A percentile compares a stretch with the other conserved stretches of the same genome.
Conservation (phyloP, 2,797 vertebrate genomes). For the Gobio occitaniae region DNA sequence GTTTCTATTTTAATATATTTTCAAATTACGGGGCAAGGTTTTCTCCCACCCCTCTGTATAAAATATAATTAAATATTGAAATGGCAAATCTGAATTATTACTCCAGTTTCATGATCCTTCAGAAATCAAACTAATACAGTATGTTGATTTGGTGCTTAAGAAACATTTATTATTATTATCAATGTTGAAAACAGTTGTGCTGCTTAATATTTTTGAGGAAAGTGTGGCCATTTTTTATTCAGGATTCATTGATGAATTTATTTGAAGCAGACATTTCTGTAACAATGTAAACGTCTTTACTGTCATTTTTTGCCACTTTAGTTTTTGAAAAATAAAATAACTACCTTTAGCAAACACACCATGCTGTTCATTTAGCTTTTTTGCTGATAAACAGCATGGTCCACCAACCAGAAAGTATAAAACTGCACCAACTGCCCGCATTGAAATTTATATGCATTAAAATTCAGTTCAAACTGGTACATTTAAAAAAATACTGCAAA, state of each 20-base stretch:
- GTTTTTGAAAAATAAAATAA: not conserved
- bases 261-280: not conserved
- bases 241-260: too few relatives aligned
- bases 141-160: too few relatives aligned
- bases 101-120: too few relatives aligned
- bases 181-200: too few relatives aligned
- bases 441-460: too few relatives aligned
- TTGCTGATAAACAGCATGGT: not conserved
- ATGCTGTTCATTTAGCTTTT: not conserved
- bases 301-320: not conserved
- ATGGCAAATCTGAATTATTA: not conserved
- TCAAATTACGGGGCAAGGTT: not conserved
- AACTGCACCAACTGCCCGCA: not conserved
- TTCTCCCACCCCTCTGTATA: not conserved
- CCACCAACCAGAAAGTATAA: not conserved
- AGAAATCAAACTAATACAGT: too few relatives aligned
- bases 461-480: not conserved
- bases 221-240: too few relatives aligned
- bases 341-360: not conserved
- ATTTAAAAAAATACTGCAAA: not conserved
- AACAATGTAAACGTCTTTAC: not conserved
- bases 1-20: not conserved
- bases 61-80: not conserved
- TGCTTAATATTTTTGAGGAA: too few relatives aligned
- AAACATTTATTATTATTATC: too few relatives aligned